These are phyloP conservation scores for Spondyliosoma cantharus DNA, from an alignment of 2,797 vertebrate genomes.

Conservation along the genomic window DNA sequence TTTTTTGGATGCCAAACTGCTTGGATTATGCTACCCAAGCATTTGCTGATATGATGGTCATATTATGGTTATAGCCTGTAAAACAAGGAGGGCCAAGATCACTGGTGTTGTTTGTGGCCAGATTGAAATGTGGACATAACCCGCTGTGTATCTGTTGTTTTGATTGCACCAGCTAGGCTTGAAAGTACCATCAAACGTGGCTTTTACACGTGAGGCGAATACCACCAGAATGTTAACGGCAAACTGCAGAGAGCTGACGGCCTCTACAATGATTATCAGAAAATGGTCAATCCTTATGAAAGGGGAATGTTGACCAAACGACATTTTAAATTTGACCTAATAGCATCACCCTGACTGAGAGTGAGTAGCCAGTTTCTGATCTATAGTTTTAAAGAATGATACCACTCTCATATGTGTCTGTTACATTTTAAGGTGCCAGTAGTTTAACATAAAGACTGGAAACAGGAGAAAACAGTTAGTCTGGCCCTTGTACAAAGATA, in stretches of 20 bases:
- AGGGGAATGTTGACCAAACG: neutral
- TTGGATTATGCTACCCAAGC: constrained; percentile 20
- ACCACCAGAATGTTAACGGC: neutral
- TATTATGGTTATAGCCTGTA: constrained; percentile 32
- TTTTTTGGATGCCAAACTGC: constrained; percentile 33
- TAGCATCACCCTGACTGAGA: neutral
- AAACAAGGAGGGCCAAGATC: constrained; percentile 29
- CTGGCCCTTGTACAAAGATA: neutral
- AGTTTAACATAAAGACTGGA: neutral
- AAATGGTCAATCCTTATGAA: neutral
- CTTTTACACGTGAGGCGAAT: neutral
- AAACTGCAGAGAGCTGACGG: neutral
- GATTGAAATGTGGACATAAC: constrained; percentile 10
- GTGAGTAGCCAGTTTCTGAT: neutral
- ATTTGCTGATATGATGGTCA: constrained; percentile 24
- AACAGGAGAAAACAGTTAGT: neutral
- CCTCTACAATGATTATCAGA: neutral
- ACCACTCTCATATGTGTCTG: neutral
- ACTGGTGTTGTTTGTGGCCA: constrained; percentile 9
- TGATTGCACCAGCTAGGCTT: neutral
- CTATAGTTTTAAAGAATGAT: neutral
- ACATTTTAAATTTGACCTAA: neutral
- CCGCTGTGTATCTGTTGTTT: neutral
- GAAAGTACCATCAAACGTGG: neutral
- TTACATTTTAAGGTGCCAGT: neutral